phyloP scores from a whole-genome alignment of 2,888 invertebrate genomes.

The Dysmachus trigonus region DNA sequence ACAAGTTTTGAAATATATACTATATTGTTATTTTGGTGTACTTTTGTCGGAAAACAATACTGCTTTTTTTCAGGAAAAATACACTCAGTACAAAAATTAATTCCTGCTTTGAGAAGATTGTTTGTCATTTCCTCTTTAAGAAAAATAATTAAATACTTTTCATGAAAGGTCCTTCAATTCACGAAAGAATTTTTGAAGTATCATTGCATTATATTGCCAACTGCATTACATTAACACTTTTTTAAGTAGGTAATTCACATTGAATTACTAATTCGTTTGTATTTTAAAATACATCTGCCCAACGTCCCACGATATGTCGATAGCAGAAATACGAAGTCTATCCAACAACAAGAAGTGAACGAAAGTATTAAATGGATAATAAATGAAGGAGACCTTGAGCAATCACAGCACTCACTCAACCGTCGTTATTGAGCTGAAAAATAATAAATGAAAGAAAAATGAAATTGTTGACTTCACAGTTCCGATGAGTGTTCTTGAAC shows the following conservation, averaged over 20 bases:
- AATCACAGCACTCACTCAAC: neutral
- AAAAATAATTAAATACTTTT: neutral
- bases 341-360: neutral
- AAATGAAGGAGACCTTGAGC: neutral
- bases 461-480: neutral
- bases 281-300: neutral
- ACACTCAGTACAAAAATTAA: too few species aligned
- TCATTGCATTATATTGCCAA: neutral
- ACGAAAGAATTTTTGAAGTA: neutral
- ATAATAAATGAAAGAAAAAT: neutral
- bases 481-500: neutral
- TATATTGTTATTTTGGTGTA: too few species aligned
- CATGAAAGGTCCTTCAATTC: neutral
- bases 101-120: neutral
- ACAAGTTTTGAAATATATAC: neutral
- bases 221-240: neutral
- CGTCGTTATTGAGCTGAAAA: neutral
- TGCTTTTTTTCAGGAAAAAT: neutral
- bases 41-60: too few species aligned
- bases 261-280: neutral
- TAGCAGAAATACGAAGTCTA: neutral
- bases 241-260: neutral
- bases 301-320: neutral
- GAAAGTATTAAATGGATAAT: neutral
- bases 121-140: neutral